Percentiles rank a stretch among this genome's conserved stretches.
phyloP scores from a whole-genome alignment of 2,888 invertebrate genomes.

The Melanostoma scalare region DNA sequence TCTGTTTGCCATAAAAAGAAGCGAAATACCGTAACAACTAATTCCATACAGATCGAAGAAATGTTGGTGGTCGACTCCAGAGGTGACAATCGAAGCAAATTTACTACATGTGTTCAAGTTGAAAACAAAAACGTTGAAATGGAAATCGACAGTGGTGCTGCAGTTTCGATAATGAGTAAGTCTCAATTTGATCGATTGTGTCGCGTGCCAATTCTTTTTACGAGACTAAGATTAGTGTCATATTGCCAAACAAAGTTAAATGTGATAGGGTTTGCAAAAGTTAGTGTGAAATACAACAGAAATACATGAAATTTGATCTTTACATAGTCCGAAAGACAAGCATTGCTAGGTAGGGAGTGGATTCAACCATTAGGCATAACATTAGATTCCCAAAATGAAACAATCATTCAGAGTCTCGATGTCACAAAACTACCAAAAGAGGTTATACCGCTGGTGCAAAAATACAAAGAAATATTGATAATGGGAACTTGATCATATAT shows the following conservation, averaged over 20 bases:
- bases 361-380: slow-evolving; percentile 21
- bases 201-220: slow-evolving; percentile 5
- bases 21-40: slow-evolving; percentile 3
- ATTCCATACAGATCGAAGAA: no score
- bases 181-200: slow-evolving; percentile 30
- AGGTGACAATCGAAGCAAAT: no score
- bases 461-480: slow-evolving; percentile 8
- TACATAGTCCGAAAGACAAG: slow-evolving; percentile 11
- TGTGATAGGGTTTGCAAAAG: slow-evolving; percentile 1
- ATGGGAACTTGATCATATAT: no score
- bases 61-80: no score
- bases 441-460: background rate
- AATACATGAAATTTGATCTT: slow-evolving; percentile 4
- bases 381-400: background rate
- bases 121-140: no score
- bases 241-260: slow-evolving; percentile 21
- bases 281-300: slow-evolving; percentile 7
- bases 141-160: slow-evolving; percentile 33
- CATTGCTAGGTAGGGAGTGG: slow-evolving; percentile 13
- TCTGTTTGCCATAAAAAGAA: slow-evolving; percentile 24
- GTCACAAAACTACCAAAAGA: slow-evolving; percentile 3
- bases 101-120: no score
- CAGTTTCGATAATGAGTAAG: slow-evolving; percentile 21
- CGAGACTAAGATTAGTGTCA: slow-evolving; percentile 20
- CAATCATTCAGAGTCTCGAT: slow-evolving; percentile 6